Evolutionary conservation across 2,888 invertebrate genomes (phyloP).

Genomic region (Rhingia campestris): DNA sequence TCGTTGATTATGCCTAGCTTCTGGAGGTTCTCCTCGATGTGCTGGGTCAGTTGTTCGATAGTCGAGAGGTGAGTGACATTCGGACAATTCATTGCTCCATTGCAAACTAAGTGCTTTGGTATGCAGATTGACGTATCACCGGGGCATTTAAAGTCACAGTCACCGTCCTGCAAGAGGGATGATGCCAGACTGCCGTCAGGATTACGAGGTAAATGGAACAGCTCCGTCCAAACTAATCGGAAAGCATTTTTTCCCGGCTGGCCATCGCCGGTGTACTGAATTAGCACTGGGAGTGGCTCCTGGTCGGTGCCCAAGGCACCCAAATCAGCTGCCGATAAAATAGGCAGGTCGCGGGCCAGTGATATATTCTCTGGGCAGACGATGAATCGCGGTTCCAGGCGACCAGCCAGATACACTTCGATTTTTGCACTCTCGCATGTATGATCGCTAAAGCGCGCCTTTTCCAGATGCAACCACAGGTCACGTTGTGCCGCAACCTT

Average conservation of each 20-base stretch:
- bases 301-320: conserved; percentile 85
- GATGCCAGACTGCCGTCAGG: conserved; percentile 91
- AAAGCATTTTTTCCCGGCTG: conserved; percentile 93
- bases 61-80: conserved; percentile 85
- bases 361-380: conserved; percentile 94
- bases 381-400: conserved; percentile 89
- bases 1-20: conserved; percentile 85
- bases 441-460: conserved; percentile 92
- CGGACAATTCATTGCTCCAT: conserved; percentile 94
- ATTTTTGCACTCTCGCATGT: conserved; percentile 94
- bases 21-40: conserved; percentile 86
- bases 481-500: conserved; percentile 92
- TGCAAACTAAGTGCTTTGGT: conserved; percentile 92
- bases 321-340: conserved; percentile 90
- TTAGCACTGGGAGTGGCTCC: conserved; percentile 86
- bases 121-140: conserved; percentile 92
- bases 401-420: conserved; percentile 90
- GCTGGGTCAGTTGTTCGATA: conserved; percentile 84
- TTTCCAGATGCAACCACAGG: conserved; percentile 93
- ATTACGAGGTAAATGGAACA: conserved; percentile 93
- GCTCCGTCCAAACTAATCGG: conserved; percentile 94
- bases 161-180: conserved; percentile 88
- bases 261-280: conserved; percentile 89
- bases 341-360: conserved; percentile 90
- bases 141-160: conserved; percentile 93